These are phyloP conservation scores for Taeniopygia guttata DNA, from an alignment of 2,797 vertebrate genomes.

Conservation along the genomic window DNA sequence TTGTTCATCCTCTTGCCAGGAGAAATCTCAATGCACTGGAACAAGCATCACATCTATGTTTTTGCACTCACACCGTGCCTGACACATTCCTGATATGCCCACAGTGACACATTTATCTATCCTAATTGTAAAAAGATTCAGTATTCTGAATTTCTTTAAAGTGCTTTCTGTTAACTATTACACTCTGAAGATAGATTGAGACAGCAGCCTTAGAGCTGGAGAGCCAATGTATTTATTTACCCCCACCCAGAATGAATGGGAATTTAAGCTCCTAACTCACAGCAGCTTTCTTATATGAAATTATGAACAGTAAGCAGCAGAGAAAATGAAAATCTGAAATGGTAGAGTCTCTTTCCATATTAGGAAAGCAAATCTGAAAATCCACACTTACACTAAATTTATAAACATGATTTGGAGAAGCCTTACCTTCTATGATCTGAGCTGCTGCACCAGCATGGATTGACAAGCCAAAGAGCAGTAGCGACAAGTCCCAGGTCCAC, in stretches of 20 bases:
- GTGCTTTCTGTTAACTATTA: background rate
- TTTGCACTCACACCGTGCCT: background rate
- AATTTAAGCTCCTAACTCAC: background rate
- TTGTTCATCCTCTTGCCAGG: background rate
- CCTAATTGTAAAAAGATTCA: background rate
- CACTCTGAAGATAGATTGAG: background rate
- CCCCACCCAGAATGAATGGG: background rate
- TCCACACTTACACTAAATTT: background rate
- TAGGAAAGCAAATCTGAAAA: background rate
- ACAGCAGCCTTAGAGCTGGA: background rate
- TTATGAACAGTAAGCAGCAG: background rate
- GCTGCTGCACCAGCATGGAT: slow-evolving; percentile 32
- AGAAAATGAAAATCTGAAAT: background rate
- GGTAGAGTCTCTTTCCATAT: background rate
- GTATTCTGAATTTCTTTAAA: background rate
- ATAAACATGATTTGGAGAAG: background rate
- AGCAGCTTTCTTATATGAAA: background rate
- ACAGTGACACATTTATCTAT: background rate
- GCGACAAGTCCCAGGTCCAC: slow-evolving; percentile 42
- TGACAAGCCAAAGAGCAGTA: slow-evolving; percentile 45
- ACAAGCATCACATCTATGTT: background rate
- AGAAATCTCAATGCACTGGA: background rate
- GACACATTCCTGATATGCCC: background rate
- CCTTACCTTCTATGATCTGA: slow-evolving; percentile 74
- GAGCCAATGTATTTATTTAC: background rate